Base-by-base conservation (phyloP, 2,797 vertebrate genomes). In the Melanotaenia boesemani region DNA sequence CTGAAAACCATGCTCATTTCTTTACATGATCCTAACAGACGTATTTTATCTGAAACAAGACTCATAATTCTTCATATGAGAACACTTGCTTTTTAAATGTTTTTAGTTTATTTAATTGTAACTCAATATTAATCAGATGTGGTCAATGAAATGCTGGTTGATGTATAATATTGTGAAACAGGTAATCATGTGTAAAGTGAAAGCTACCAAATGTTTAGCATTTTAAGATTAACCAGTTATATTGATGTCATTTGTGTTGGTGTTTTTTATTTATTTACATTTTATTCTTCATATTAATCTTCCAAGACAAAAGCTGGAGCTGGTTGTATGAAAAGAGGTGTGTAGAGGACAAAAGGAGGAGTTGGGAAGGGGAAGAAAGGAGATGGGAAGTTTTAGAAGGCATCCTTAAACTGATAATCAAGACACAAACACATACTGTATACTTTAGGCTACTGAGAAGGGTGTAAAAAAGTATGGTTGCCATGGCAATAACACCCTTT, bases 381-480 rank as follows among this genome's bases (percentile, higher is more conserved):
- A 30, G 56, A 36, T 24, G 11, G 62, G 57, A 57, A 72, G 55
- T 28, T 16, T 63, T 41, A 46, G 37, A 80, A 60, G 74, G 26
- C 67, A 60, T 57, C 59, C 72, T 76, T 63, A 48, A 67, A 55
- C 58, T 68, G 39, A 62, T 32, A 72, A 90, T 68, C 66, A 75
- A 67, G 57, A 72, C 68, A 63, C 59, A 60, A 74, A 77, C 54
- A 85, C 34, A 64, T 39, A 79, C 36, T 50, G 66, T 77, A 52
- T 28, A 34, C 34, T 52, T 16, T 16, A 11, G n/a, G 32, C 55
- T 28, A 65, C 46, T 39, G 62, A 74, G 72, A 78, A 34, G 82
- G 69, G 76, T 77, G 86, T 89, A 74, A 83, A 76, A 71, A 76
- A 86, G 67, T 84, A 80, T 76, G 50, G 90, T 91, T 91, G 82